Evolutionary conservation across 2,797 vertebrate genomes (phyloP).

Genomic region (Graptemys geographica): DNA sequence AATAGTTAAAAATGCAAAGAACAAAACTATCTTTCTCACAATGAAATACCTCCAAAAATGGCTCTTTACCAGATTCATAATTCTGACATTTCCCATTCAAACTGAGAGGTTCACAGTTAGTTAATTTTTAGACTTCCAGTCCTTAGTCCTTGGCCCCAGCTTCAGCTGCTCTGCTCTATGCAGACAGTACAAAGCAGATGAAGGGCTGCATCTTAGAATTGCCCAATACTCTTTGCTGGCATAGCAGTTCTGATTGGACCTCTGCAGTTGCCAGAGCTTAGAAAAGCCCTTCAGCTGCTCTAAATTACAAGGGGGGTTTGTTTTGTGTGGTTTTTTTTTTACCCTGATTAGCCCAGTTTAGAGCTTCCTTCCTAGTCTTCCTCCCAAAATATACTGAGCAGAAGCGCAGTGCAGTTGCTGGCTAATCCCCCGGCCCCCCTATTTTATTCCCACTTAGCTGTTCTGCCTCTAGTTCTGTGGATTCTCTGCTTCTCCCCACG

Average conservation of each 20-base stretch:
- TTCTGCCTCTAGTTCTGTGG: background rate
- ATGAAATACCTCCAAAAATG: background rate
- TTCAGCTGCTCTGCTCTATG: background rate
- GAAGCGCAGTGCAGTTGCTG: background rate
- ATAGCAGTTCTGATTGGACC: background rate
- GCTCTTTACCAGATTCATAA: background rate
- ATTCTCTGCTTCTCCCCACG: background rate
- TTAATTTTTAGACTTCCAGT: background rate
- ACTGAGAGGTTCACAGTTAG: background rate
- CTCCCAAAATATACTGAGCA: background rate
- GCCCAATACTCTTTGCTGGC: background rate
- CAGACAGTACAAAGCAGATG: background rate
- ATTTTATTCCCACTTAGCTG: background rate
- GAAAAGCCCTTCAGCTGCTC: background rate
- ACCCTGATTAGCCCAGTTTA: background rate
- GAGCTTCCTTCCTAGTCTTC: background rate
- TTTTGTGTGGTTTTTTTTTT: background rate
- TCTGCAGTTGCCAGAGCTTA: background rate
- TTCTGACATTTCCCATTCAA: background rate
- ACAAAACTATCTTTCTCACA: background rate
- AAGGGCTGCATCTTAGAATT: background rate
- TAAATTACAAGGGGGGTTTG: background rate
- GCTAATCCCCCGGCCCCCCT: background rate
- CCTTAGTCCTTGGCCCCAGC: background rate
- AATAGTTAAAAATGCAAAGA: background rate